Conservation (phyloP, 2,797 vertebrate species). For the Perodicticus potto region DNA sequence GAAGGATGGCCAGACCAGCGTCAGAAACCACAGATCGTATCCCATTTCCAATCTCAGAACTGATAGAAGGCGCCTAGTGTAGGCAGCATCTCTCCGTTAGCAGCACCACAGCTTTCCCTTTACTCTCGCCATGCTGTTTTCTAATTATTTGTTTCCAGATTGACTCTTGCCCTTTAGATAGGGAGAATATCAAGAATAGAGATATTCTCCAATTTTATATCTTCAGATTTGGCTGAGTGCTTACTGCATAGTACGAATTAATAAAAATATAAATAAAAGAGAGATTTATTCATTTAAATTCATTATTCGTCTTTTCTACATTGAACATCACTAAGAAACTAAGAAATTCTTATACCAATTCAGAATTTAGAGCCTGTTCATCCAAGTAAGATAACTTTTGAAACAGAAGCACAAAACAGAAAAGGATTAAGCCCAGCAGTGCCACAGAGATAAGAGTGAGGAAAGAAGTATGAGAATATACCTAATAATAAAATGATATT, state of each 20-base stretch:
- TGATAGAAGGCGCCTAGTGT: neutral
- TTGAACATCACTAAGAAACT: neutral
- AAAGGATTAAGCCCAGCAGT: neutral
- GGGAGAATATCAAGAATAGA: neutral
- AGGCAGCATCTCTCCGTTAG: neutral
- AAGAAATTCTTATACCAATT: neutral
- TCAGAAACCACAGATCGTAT: neutral
- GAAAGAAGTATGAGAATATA: neutral
- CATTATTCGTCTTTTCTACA: neutral
- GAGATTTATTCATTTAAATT: neutral
- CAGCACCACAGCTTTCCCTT: neutral
- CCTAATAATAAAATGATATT: neutral
- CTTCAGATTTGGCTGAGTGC: neutral
- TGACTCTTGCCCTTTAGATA: neutral
- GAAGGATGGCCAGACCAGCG: neutral
- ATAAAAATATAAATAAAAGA: constrained; percentile 5
- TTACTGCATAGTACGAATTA: neutral
- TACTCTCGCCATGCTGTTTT: neutral
- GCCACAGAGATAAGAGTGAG: neutral
- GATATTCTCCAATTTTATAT: neutral
- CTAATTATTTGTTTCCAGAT: neutral
- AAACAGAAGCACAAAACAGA: neutral
- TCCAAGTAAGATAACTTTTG: neutral
- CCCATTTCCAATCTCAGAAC: neutral
- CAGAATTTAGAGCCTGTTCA: neutral